Conservation (phyloP, 2,113 vertebrate species). For the Oryctolagus cuniculus region DNA sequence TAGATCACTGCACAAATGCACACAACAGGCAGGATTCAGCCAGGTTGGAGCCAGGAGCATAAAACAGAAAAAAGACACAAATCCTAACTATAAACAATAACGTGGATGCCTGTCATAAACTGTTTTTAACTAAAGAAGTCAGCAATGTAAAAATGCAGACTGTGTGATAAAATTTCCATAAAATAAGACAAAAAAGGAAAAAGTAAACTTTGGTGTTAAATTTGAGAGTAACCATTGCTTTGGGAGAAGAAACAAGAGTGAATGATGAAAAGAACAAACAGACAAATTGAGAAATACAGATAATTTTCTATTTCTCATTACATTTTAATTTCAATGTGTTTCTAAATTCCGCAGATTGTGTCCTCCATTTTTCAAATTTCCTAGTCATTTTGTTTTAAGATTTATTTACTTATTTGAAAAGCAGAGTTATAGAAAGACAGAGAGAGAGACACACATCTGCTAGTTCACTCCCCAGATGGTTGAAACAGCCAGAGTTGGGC, state of each 20-base stretch:
- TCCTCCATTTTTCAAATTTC: neutral
- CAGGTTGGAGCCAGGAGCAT: neutral
- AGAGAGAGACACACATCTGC: too few species aligned
- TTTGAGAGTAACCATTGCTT: neutral
- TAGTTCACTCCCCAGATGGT: too few species aligned
- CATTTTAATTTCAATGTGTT: neutral
- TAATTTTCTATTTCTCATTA: neutral
- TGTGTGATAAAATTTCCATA: neutral
- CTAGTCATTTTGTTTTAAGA: neutral
- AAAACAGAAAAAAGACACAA: neutral
- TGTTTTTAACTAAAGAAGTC: neutral
- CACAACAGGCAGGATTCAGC: too few species aligned
- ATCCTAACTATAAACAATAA: neutral
- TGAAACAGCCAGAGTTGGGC: too few species aligned
- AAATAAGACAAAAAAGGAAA: neutral
- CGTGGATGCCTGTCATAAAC: neutral
- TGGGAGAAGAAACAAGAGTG: neutral
- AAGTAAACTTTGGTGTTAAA: neutral
- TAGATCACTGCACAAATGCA: too few species aligned
- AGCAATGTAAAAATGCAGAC: too few species aligned
- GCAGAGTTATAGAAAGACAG: too few species aligned
- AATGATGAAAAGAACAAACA: neutral
- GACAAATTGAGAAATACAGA: too few species aligned
- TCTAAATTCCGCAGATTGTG: neutral
- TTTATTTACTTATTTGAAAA: neutral